phyloP scores from a whole-genome alignment of 2,888 invertebrate genomes.

The Galerucella calmariensis region DNA sequence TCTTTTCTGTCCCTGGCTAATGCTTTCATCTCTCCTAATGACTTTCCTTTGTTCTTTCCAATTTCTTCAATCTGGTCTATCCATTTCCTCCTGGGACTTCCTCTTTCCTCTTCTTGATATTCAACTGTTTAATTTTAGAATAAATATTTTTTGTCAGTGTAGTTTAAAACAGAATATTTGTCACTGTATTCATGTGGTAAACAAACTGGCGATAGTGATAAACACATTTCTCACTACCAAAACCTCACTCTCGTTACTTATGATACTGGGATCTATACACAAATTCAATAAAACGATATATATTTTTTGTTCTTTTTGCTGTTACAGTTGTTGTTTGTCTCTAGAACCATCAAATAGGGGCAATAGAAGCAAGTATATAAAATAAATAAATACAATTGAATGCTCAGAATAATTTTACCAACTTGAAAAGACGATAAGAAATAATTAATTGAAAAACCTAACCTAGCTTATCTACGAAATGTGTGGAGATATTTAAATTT shows the following conservation, averaged over 20 bases:
- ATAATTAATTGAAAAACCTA: neutral
- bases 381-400: constrained; percentile 17
- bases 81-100: too few species aligned
- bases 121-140: too few species aligned
- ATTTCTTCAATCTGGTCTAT: too few species aligned
- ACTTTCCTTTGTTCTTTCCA: too few species aligned
- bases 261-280: constrained; percentile 13
- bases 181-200: constrained; percentile 1
- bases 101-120: too few species aligned
- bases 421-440: neutral
- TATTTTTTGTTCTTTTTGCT: constrained; percentile 4
- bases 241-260: constrained; percentile 20
- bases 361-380: neutral
- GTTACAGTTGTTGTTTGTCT: constrained; percentile 24
- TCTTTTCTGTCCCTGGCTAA: too few species aligned
- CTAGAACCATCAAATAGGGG: neutral
- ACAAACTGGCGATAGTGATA: neutral
- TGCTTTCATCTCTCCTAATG: too few species aligned
- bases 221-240: constrained; percentile 20
- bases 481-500: too few species aligned
- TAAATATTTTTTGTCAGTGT: neutral
- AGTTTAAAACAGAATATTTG: neutral
- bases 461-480: too few species aligned
- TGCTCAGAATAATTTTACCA: neutral
- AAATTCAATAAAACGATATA: constrained; percentile 27